A percentile compares a stretch with the other conserved stretches of the same genome.
These are phyloP conservation scores for Cassiopea andromeda DNA, from an alignment of 30 jellyfish, hydroid and myxozoan species.

Conservation along the genomic window DNA sequence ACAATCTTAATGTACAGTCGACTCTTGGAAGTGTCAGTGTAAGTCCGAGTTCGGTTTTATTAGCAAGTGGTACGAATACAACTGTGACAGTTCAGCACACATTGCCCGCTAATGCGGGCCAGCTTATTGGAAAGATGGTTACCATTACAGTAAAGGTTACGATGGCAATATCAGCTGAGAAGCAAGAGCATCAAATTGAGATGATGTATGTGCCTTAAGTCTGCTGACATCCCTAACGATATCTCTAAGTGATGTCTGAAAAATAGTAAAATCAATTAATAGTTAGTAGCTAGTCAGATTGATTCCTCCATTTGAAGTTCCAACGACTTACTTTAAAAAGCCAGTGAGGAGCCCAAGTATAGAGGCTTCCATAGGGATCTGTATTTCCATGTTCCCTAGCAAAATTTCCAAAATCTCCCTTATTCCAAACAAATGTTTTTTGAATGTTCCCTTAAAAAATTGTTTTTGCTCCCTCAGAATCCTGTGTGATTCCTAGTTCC, in stretches of 20 bases:
- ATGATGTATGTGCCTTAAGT: slow-evolving; percentile 49
- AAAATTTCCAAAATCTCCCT: too few species aligned
- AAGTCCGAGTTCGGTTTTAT: neutral
- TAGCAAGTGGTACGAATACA: slow-evolving; percentile 25
- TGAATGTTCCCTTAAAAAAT: too few species aligned
- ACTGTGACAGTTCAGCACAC: slow-evolving; percentile 23
- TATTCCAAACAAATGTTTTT: too few species aligned
- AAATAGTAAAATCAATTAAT: neutral
- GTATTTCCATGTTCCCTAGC: too few species aligned
- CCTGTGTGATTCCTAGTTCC: too few species aligned
- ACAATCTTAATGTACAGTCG: neutral
- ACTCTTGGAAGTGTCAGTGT: slow-evolving; percentile 15
- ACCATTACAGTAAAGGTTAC: slow-evolving; percentile 9
- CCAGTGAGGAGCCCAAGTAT: too few species aligned
- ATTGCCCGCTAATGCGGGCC: slow-evolving; percentile 15
- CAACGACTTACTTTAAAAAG: too few species aligned
- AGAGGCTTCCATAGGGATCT: too few species aligned
- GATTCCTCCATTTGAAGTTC: neutral
- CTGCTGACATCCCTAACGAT: neutral
- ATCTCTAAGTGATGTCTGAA: too few species aligned
- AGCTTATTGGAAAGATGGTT: slow-evolving; percentile 34
- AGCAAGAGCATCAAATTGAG: slow-evolving; percentile 21
- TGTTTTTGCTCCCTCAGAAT: too few species aligned
- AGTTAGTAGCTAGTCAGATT: neutral
- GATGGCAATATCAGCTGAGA: neutral